Evolutionary conservation across 2,113 vertebrate genomes (phyloP), one percentile per base, ranked within the genome.

Genomic region (Menidia beryllina): DNA sequence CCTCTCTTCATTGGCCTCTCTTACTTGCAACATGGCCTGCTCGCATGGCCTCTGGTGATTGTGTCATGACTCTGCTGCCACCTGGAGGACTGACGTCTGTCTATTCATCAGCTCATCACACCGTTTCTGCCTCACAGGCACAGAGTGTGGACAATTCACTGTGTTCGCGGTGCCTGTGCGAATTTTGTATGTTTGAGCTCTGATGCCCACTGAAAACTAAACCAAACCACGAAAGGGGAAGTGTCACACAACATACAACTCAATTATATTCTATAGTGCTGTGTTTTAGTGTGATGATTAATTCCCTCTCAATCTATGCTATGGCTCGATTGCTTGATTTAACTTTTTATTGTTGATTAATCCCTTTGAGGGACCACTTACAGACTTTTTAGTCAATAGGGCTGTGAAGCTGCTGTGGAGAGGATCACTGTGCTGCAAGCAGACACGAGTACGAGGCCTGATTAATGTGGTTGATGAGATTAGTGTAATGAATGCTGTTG

Each of bases 41-140:
- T 36, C 19, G 57, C 36, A 38, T 25, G 23, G 43, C 7, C 19
- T 21, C 9, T 9, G 14, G 14, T 49, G 24, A 27, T 13, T 14
- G 20, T 19, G 48, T 65, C 34, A 71, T 63, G 57, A 55, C 80
- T 84, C 52, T 90, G 80, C 85, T 86, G 76, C 88, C 85, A 86
- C 56, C 88, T 86, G 49, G 62, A 61, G 88, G 85, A 62, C 53
- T 24, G 41, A 75, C 3, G 11, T 61, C n/a, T 34, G 15, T 63
- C 23, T 51, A 4, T 38, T 14, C 30, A 60, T 0, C 26, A 38
- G 11, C 14, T 52, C 49, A 0, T 57, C 7, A 20, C 5, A 14
- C 19, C 10, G 5, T 9, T 1, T 69, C 36, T 45, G 7, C 19
- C 38, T 63, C 19, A 53, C 15, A 52, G 17, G 4, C 39, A 17